phyloP scores from a whole-genome alignment of 2,888 invertebrate species.

The Neelides folsomi region DNA sequence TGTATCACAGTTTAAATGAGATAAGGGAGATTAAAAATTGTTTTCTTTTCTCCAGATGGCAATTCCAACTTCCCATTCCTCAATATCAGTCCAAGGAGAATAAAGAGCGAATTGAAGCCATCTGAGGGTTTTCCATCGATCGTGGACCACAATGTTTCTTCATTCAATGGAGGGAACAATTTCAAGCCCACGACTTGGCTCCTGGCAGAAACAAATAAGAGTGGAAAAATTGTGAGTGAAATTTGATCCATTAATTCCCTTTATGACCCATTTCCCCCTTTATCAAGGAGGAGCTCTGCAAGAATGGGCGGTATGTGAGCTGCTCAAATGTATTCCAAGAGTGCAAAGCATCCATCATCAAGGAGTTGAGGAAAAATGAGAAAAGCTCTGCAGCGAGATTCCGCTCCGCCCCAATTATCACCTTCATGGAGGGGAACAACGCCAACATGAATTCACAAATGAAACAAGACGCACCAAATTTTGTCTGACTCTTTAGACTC shows the following conservation, averaged over 20 bases:
- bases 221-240: neutral
- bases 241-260: constrained; percentile 1
- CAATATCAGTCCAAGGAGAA: too few species aligned
- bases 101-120: too few species aligned
- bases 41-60: too few species aligned
- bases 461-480: constrained; percentile 15
- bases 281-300: constrained; percentile 11
- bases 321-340: constrained; percentile 31
- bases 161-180: neutral
- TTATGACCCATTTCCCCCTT: constrained; percentile 1
- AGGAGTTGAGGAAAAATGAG: constrained; percentile 28
- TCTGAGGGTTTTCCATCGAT: too few species aligned
- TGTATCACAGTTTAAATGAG: too few species aligned
- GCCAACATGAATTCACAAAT: constrained; percentile 8
- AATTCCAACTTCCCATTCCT: too few species aligned
- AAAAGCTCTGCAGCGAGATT: constrained; percentile 35
- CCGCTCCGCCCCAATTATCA: constrained; percentile 49
- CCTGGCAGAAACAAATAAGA: constrained; percentile 13
- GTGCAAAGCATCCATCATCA: constrained; percentile 29
- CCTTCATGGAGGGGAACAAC: constrained; percentile 41
- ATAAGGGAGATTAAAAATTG: too few species aligned
- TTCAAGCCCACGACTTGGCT: constrained; percentile 26
- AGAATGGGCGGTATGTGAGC: constrained; percentile 20
- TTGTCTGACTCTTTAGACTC: constrained; percentile 9
- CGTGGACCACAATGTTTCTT: too few species aligned